Conservation (phyloP, 2,888 invertebrate species). For the Hirtodrosophila confusa region DNA sequence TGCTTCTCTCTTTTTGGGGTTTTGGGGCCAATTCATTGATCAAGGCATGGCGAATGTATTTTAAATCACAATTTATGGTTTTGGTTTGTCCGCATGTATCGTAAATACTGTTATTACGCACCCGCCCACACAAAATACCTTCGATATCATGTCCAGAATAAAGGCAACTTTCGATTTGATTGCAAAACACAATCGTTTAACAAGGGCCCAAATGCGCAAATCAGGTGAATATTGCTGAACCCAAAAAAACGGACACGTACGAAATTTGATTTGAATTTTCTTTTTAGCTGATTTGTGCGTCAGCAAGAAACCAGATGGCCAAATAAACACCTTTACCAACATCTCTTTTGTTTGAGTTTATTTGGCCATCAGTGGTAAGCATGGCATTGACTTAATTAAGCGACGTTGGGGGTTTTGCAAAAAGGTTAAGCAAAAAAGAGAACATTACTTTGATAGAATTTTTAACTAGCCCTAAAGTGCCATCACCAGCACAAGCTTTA, state of each 20-base stretch:
- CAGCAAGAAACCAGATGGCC: constrained; percentile 60
- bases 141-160: constrained; percentile 32
- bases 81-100: constrained; percentile 44
- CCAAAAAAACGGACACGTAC: constrained; percentile 54
- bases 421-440: constrained; percentile 20
- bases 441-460: constrained; percentile 49
- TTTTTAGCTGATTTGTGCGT: constrained; percentile 43
- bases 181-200: constrained; percentile 48
- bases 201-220: constrained; percentile 17
- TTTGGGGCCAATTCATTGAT: constrained; percentile 17
- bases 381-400: constrained; percentile 45
- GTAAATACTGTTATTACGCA: constrained; percentile 65
- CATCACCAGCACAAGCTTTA: constrained; percentile 2
- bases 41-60: constrained; percentile 36
- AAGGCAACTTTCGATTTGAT: constrained; percentile 55
- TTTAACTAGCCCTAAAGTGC: constrained; percentile 27
- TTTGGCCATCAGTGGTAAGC: constrained; percentile 3
- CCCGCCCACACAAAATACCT: constrained; percentile 12
- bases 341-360: background rate
- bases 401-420: constrained; percentile 16
- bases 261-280: constrained; percentile 63
- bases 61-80: constrained; percentile 66
- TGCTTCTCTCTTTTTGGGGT: constrained; percentile 11
- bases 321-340: constrained; percentile 1
- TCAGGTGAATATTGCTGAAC: constrained; percentile 22